Conservation (phyloP, 2,113 vertebrate genomes). For the Fregata magnificens region DNA sequence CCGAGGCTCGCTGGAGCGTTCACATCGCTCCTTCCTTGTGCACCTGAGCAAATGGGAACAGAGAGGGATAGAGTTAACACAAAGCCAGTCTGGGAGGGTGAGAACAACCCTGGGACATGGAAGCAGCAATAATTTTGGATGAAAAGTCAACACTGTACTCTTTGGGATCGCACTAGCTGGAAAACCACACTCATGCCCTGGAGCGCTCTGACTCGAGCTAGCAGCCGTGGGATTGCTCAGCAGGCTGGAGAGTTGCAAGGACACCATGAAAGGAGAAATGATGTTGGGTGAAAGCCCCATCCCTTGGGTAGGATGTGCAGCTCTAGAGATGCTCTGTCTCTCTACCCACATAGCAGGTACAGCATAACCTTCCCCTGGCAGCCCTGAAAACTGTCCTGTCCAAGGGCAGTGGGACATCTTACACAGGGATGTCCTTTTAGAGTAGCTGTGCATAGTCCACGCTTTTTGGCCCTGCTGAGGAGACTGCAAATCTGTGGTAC, state of each 20-base stretch:
- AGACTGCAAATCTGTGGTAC: neutral
- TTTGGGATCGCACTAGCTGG: accelerated
- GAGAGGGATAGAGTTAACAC: neutral
- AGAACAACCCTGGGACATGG: neutral
- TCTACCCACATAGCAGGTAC: too few relatives aligned
- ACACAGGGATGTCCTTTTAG: neutral
- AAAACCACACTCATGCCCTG: accelerated
- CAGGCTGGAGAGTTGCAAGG: neutral
- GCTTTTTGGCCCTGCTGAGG: neutral
- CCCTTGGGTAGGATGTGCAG: neutral
- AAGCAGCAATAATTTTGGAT: accelerated
- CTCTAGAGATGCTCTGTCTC: neutral
- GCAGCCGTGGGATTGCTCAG: accelerated
- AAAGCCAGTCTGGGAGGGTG: neutral
- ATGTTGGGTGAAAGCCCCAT: neutral
- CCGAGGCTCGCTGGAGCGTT: slow-evolving; percentile 89
- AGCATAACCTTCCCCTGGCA: neutral
- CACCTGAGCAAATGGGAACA: slow-evolving; percentile 78
- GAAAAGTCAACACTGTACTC: neutral
- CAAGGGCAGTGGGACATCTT: neutral
- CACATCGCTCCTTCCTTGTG: slow-evolving; percentile 92
- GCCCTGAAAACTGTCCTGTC: neutral
- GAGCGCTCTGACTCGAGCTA: neutral
- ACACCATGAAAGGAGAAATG: neutral
- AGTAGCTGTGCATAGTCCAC: neutral